Evolutionary conservation across 2,888 invertebrate genomes (phyloP).

Genomic region (Standfussiana lucernea): DNA sequence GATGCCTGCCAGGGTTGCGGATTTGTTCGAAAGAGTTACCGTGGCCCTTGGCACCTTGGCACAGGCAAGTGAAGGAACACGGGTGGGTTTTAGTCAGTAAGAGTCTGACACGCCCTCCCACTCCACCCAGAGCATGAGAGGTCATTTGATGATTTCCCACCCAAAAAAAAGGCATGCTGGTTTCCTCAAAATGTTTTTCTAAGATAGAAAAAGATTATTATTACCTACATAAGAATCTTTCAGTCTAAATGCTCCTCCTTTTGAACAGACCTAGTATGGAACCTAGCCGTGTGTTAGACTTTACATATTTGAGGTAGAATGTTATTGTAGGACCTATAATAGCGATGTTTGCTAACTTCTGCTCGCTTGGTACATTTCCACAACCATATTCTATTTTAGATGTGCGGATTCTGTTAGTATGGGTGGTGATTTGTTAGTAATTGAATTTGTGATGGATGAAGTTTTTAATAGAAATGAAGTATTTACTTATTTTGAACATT

Average conservation of each 20-base stretch:
- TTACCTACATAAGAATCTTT: not conserved
- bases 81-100: too few species aligned
- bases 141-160: too few species aligned
- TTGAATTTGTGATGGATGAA: not conserved
- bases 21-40: too few species aligned
- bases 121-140: too few species aligned
- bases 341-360: constrained; percentile 17
- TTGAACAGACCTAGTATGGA: not conserved
- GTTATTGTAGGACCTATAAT: constrained; percentile 18
- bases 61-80: too few species aligned
- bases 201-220: too few species aligned
- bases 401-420: not conserved
- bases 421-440: not conserved
- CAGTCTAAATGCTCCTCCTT: not conserved
- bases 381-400: not conserved
- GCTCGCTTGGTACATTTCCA: constrained; percentile 20
- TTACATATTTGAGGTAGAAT: constrained; percentile 12
- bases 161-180: too few species aligned
- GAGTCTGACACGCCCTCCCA: too few species aligned
- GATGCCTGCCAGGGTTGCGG: too few species aligned
- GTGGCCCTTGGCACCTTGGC: too few species aligned
- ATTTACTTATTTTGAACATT: not conserved
- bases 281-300: constrained; percentile 1
- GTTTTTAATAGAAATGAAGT: not conserved
- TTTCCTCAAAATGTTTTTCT: too few species aligned